These are phyloP conservation scores for Glaucopsyche alexis DNA, from an alignment of 2,888 invertebrate genomes.

Conservation along the genomic window DNA sequence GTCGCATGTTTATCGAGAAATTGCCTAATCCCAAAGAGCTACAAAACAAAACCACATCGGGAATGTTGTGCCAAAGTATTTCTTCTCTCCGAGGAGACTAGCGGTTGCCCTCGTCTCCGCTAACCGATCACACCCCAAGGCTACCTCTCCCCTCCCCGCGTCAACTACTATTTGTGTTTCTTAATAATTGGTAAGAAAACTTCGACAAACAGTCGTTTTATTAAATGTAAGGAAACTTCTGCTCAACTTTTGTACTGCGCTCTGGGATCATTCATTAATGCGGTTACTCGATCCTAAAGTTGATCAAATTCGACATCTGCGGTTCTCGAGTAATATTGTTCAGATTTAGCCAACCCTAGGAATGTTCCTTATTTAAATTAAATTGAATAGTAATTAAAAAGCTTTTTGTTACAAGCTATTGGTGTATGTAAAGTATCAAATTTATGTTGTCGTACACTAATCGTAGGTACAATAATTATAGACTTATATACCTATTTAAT, in stretches of 20 bases:
- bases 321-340: conserved; percentile 48
- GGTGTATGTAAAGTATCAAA: too few species aligned
- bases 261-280: conserved; percentile 58
- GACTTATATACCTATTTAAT: too few species aligned
- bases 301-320: conserved; percentile 52
- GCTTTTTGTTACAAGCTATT: too few species aligned
- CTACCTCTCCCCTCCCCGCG: conserved; percentile 51
- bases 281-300: conserved; percentile 53
- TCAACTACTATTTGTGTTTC: conserved; percentile 77
- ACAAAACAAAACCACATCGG: conserved; percentile 78
- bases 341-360: conserved; percentile 44
- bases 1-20: conserved; percentile 76
- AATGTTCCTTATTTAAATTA: neutral
- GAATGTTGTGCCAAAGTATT: conserved; percentile 78
- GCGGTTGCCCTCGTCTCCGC: conserved; percentile 74
- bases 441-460: too few species aligned
- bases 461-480: too few species aligned
- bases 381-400: neutral
- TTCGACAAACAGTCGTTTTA: conserved; percentile 72
- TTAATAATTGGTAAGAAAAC: conserved; percentile 74
- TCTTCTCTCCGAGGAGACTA: conserved; percentile 74
- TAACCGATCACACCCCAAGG: conserved; percentile 77
- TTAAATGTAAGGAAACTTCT: conserved; percentile 71
- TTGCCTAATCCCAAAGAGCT: conserved; percentile 77
- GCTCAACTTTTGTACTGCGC: conserved; percentile 60